These are phyloP conservation scores for Neotoma lepida DNA, from an alignment of 2,113 vertebrate genomes.

Conservation along the genomic window DNA sequence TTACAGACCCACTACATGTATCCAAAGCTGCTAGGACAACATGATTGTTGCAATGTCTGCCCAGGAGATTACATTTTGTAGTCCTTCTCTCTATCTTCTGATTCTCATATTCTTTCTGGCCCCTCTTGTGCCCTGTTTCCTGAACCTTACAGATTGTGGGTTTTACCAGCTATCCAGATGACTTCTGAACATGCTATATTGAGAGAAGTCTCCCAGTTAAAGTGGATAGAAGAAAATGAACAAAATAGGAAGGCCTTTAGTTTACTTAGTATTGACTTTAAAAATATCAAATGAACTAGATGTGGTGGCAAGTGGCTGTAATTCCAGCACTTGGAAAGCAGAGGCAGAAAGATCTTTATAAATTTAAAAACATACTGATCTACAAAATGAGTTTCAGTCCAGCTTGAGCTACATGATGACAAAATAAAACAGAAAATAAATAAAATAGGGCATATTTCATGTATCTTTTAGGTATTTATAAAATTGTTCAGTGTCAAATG, in stretches of 20 bases:
- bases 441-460: background rate
- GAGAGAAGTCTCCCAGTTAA: background rate
- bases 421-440: background rate
- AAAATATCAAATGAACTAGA: slow-evolving; percentile 28
- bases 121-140: background rate
- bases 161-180: background rate
- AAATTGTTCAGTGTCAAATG: background rate
- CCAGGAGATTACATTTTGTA: background rate
- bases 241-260: background rate
- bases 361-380: background rate
- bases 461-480: background rate
- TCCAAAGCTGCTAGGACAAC: background rate
- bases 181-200: background rate
- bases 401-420: background rate
- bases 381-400: background rate
- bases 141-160: background rate
- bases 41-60: background rate
- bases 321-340: background rate
- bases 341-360: background rate
- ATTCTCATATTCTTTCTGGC: background rate
- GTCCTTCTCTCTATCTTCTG: background rate
- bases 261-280: slow-evolving; percentile 6
- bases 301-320: background rate
- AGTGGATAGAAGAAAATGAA: background rate
- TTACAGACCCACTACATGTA: background rate